phyloP scores from a whole-genome alignment of 2,113 vertebrate genomes.

The Cathartes aura region DNA sequence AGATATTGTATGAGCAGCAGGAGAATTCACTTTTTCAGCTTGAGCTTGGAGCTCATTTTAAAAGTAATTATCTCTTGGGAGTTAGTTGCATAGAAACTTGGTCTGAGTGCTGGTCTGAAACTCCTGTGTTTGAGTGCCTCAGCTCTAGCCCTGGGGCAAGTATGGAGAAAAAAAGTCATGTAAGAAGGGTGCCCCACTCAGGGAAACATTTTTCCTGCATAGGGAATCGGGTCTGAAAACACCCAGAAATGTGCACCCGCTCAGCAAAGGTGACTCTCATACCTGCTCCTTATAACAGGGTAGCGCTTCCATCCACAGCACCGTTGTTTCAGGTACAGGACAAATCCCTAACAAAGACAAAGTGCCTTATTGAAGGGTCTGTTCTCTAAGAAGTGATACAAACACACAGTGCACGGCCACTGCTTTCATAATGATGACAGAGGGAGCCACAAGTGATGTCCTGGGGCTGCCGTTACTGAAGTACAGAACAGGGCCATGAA shows the following conservation, averaged over 20 bases:
- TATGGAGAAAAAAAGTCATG: rapidly evolving
- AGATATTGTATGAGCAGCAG: neutral
- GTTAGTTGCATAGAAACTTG: neutral
- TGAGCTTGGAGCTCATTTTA: neutral
- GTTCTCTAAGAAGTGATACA: neutral
- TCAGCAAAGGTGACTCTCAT: neutral
- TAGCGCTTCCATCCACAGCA: neutral
- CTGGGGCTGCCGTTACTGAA: neutral
- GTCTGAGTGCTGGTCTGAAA: neutral
- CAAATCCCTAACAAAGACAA: neutral
- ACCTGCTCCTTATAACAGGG: neutral
- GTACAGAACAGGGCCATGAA: neutral
- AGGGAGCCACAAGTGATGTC: neutral
- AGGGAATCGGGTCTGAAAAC: neutral
- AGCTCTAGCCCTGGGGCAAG: neutral
- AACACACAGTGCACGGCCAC: neutral
- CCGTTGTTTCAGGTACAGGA: neutral
- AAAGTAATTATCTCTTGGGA: neutral
- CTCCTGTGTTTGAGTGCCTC: neutral
- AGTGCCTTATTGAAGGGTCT: neutral
- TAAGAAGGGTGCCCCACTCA: neutral
- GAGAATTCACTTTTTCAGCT: neutral
- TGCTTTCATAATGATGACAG: neutral
- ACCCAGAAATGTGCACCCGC: neutral
- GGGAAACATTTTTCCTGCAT: neutral